Conservation (phyloP, 1,140 invertebrate species). For the Cotesia typhae region DNA sequence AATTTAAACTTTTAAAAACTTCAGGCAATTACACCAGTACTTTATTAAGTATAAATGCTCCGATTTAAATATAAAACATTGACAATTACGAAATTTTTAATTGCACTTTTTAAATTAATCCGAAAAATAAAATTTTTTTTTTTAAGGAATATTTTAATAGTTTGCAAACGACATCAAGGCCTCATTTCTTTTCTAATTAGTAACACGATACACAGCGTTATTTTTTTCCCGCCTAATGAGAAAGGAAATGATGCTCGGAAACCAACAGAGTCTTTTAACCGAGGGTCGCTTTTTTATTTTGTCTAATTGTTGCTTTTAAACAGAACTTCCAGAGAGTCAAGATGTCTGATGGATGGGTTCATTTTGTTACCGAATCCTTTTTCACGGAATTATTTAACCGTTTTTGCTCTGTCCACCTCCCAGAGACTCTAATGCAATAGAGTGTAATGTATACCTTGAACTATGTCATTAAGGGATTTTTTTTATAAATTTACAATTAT, state of each 20-base stretch:
- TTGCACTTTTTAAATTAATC: no score
- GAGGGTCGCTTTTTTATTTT: conserved; percentile 14
- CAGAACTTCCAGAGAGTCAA: not conserved
- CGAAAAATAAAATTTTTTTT: not conserved
- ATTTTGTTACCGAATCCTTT: conserved; percentile 6
- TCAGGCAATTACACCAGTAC: no score
- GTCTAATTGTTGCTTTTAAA: conserved; percentile 35
- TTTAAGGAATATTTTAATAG: conserved; percentile 26
- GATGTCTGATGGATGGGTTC: no score
- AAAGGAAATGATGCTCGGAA: conserved; percentile 50
- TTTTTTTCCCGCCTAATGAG: conserved; percentile 50
- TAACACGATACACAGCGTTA: conserved; percentile 53
- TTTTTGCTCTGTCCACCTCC: conserved; percentile 19
- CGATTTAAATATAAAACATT: no score
- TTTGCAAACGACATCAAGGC: conserved; percentile 38
- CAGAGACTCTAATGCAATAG: not conserved
- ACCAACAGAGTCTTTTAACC: conserved; percentile 9
- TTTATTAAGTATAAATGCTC: no score
- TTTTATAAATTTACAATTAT: no score
- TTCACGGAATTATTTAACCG: conserved; percentile 16
- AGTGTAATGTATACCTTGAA: no score
- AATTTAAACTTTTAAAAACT: no score
- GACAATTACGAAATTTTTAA: no score
- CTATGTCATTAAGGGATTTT: no score
- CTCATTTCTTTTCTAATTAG: conserved; percentile 57